Evolutionary conservation across 2,797 vertebrate species (phyloP).

Genomic region (Sebastolobus alascanus): DNA sequence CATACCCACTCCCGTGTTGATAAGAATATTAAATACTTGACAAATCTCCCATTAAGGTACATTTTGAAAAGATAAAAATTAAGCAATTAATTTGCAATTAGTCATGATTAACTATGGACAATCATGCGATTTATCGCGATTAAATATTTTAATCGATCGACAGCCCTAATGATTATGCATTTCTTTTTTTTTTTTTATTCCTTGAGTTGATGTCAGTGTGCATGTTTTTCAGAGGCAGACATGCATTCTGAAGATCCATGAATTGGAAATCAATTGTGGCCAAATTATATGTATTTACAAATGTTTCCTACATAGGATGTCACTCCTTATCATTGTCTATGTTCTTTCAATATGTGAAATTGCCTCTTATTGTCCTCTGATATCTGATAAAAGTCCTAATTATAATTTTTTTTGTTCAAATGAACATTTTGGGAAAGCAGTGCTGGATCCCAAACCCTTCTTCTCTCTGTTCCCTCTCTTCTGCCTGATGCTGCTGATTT

Average conservation of each 20-base stretch:
- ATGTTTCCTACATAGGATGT: not conserved
- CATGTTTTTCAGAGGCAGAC: not conserved
- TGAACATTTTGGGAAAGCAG: constrained; percentile 23
- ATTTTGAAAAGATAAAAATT: too few species aligned
- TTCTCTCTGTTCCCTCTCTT: constrained; percentile 28
- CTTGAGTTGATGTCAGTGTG: not conserved
- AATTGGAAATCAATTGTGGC: not conserved
- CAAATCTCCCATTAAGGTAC: too few species aligned
- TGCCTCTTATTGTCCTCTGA: not conserved
- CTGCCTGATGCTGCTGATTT: constrained; percentile 62
- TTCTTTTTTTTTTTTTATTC: too few species aligned
- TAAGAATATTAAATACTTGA: too few species aligned
- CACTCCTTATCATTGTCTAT: not conserved
- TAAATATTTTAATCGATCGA: too few species aligned
- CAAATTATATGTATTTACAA: not conserved
- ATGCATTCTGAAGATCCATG: not conserved
- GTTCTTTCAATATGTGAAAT: not conserved
- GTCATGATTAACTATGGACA: too few species aligned
- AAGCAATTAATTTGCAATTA: too few species aligned
- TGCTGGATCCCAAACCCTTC: constrained; percentile 28
- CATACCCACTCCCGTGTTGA: too few species aligned
- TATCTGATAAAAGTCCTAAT: not conserved
- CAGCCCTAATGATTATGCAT: too few species aligned
- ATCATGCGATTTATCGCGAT: too few species aligned
- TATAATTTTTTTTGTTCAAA: not conserved